Percentiles rank a stretch among this genome's conserved stretches.
Conservation (phyloP, 2,888 invertebrate species). For the Cataglyphis rosenhaueri region DNA sequence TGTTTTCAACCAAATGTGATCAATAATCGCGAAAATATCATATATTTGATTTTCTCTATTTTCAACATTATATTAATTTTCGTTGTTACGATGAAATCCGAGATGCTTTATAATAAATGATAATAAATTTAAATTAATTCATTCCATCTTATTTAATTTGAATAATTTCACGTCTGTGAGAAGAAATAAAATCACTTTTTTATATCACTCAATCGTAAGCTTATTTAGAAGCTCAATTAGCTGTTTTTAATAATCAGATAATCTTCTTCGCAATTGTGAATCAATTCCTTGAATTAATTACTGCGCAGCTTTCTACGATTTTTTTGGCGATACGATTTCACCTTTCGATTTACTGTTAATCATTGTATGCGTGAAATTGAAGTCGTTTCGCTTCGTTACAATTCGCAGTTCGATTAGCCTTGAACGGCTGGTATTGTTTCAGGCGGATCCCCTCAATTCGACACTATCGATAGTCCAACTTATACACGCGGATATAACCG, state of each 20-base stretch:
- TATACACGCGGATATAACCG: slow-evolving; percentile 74
- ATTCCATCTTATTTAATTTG: background rate
- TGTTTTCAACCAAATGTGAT: background rate
- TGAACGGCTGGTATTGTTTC: slow-evolving; percentile 68
- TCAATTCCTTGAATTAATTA: background rate
- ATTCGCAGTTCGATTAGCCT: slow-evolving; percentile 66
- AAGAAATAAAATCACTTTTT: background rate
- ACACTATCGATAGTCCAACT: slow-evolving; percentile 56
- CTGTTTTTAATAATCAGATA: slow-evolving; percentile 35
- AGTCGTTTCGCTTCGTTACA: slow-evolving; percentile 48
- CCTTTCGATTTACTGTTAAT: slow-evolving; percentile 53
- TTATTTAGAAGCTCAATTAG: slow-evolving; percentile 25
- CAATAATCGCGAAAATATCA: background rate
- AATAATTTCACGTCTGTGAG: background rate
- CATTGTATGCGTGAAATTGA: slow-evolving; percentile 43
- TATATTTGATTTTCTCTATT: background rate
- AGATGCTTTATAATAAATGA: background rate
- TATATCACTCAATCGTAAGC: slow-evolving; percentile 49
- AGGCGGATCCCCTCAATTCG: slow-evolving; percentile 53
- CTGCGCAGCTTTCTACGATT: slow-evolving; percentile 33
- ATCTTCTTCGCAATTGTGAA: background rate
- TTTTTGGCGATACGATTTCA: slow-evolving; percentile 49
- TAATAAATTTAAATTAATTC: background rate
- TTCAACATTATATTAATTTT: slow-evolving; percentile 1
- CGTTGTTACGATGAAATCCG: background rate